Base-by-base conservation (phyloP, 2,888 invertebrate species). In the Dendrolimus houi region DNA sequence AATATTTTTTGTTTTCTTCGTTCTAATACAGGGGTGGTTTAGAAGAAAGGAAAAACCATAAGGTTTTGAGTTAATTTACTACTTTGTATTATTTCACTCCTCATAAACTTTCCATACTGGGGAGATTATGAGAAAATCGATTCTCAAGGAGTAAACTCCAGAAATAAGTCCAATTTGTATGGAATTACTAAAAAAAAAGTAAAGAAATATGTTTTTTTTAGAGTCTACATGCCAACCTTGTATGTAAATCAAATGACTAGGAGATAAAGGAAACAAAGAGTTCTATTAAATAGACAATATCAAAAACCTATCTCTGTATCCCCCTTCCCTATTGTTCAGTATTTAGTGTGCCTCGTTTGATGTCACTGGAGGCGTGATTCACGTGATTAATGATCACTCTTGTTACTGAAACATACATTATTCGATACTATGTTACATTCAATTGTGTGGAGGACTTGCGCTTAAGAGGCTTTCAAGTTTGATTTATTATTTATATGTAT, bases 371-470 rank as follows among this genome's bases (percentile, higher is more conserved):
- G 47, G 52, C 52, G 55, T 55, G 59, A 53, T 42, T 42, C 54
- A 40, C 47, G 55, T 59, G 59, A 57, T 60, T 64, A 60, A 60
- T 56, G 59, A 64, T 57, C 62, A 40, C 47, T 14, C 53, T 12
- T n/a, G 40, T 13, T 47, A 47, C 10, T 2, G 47, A 47, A 47
- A 47, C 47, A 47, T 47, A 47, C 8, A 47, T 47, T 47, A 47
- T 47, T 47, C 47, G 47, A 47, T 47, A 12, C 47, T 47, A 47
- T 12, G 47, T 47, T 10, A 47, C 47, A 47, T 47, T 47, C 47
- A 47, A 47, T 47, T 47, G 47, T 47, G 2, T 9, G 6, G 47
- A 29, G 47, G 47, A 47, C 12, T 47, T 8, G 9, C 47, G 12
- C 9, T 12, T 47, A 47, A 47, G 47, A 47, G 47, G 9, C 47